These are phyloP conservation scores for Tipula helvola DNA, from an alignment of 2,888 invertebrate species.

Conservation along the genomic window DNA sequence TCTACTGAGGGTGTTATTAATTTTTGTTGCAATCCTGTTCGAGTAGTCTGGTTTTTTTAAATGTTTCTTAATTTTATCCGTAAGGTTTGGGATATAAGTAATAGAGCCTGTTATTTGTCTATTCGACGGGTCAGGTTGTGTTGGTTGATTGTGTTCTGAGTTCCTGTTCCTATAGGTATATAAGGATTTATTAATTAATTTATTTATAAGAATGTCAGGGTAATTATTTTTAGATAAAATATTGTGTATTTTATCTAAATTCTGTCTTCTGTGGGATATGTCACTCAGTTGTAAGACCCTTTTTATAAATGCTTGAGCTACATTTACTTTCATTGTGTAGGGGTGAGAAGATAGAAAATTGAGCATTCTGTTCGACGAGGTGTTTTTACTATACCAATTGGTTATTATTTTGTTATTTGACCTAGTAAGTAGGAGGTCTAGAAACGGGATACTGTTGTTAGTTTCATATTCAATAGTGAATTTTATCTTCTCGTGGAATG, in stretches of 20 bases:
- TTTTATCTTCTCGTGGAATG: no score
- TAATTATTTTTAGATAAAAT: not conserved
- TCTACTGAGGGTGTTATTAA: not conserved
- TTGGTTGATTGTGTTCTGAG: not conserved
- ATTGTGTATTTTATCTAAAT: not conserved
- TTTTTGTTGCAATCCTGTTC: not conserved
- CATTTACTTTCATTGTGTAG: no score
- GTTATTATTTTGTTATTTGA: no score
- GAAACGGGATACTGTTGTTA: no score
- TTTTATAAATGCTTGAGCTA: no score
- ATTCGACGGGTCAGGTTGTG: not conserved
- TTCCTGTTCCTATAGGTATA: not conserved
- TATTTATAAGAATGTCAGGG: not conserved
- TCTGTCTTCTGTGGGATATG: not conserved
- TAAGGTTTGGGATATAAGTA: not conserved
- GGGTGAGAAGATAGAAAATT: no score
- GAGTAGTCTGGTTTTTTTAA: not conserved
- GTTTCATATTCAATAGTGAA: no score
- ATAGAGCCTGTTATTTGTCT: not conserved
- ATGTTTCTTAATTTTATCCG: not conserved
- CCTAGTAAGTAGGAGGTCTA: no score
- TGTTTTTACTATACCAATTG: no score
- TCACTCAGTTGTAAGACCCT: no score
- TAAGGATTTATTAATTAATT: not conserved
- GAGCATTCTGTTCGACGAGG: no score